These are phyloP conservation scores for Etheostoma cragini DNA, from an alignment of 2,113 vertebrate genomes.

Conservation along the genomic window DNA sequence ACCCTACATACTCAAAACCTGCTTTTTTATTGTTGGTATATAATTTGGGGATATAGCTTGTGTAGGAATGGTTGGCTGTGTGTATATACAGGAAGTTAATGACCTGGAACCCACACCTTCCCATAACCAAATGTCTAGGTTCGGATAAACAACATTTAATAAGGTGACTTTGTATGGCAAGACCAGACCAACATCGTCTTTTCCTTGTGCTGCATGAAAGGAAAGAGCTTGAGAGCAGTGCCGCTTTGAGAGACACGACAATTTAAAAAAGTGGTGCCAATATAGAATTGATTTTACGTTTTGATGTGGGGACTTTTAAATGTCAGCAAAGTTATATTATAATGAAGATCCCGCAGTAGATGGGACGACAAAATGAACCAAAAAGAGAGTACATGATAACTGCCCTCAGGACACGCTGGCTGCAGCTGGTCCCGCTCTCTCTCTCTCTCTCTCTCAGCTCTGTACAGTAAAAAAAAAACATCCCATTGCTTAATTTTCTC, in stretches of 20 bases:
- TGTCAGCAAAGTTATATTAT: background rate
- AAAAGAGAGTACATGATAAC: background rate
- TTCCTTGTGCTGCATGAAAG: background rate
- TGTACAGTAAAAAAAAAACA: background rate
- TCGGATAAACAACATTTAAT: background rate
- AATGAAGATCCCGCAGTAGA: background rate
- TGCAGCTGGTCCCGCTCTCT: background rate
- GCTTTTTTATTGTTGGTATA: background rate
- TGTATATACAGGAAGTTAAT: background rate
- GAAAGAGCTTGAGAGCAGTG: background rate
- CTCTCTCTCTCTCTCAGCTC: background rate
- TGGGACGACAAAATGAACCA: background rate
- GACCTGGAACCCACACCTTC: too few species aligned
- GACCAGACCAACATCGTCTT: background rate
- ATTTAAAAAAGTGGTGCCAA: background rate
- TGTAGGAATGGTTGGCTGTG: background rate
- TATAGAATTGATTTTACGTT: background rate
- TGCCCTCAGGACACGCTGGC: background rate
- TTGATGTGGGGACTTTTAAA: conserved; percentile 2
- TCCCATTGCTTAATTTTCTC: background rate
- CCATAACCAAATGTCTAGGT: background rate
- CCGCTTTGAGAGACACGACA: too few species aligned
- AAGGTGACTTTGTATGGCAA: background rate
- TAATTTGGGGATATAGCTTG: background rate
- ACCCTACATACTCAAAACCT: background rate